Base-by-base conservation (phyloP, 2,113 vertebrate species). In the Sardina pilchardus region DNA sequence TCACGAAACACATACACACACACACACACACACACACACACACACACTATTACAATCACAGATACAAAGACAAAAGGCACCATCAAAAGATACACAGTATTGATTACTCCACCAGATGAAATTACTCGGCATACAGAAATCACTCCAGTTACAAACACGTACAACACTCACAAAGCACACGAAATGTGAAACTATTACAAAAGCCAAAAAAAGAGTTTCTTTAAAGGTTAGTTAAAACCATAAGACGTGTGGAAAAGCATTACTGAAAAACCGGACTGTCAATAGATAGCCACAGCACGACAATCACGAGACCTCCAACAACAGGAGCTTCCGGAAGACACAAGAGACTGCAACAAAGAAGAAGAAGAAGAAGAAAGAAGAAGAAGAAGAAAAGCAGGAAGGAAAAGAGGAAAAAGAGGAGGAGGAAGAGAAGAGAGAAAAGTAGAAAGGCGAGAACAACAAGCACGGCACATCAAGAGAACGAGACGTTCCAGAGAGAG, bases 391-490 rank as follows among this genome's bases (percentile, higher is more conserved):
- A 34, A 34, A 75, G 4, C 10, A 75, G 36, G 26, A 71, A 75
- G 67, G 36, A 75, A 10, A 75, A 36, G 30, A 78, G 5, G 12
- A 78, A 36, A 8, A 71, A 12, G n/a, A 26, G 26, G n/a, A 71
- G 9, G n/a, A 71, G 9, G 63, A 71, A 71, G 26, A 26, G 63
- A 71, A 71, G 26, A 71, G 26, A 19, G 83, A 56, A 63, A 6
- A 43, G 12, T 75, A 39, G n/a, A 83, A 42, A 75, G 56, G 44
- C 56, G 48, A 82, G 30, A 82, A 47, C 39, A 86, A 83, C 85
- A 48, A 67, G 6, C 63, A 26, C 2, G n/a, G n/a, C n/a, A 67
- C 63, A 30, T 67, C 6, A 36, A 17, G 30, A 78, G 30, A 78
- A 12, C 16, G 26, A 48, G 2, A 84, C 12, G 83, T 81, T n/a